These are phyloP conservation scores for Taurulus bubalis DNA, from an alignment of 2,113 vertebrate species.

Conservation along the genomic window DNA sequence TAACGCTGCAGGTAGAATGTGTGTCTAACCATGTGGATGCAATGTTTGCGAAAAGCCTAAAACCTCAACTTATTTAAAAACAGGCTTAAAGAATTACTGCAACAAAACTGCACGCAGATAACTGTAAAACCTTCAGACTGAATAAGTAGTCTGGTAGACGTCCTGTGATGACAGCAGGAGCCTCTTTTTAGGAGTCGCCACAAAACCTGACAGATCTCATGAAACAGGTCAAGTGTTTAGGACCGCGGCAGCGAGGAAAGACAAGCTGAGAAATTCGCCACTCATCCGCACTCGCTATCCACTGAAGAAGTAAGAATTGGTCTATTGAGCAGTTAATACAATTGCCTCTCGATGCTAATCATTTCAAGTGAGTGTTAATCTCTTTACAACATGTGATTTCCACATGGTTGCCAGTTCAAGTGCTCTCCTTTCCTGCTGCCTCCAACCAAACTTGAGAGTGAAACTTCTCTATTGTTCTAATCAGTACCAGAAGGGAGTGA, in stretches of 20 bases:
- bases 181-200: conserved; percentile 48
- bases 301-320: conserved; percentile 60
- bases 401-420: conserved; percentile 64
- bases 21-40: not conserved
- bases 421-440: conserved; percentile 40
- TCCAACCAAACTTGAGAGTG: conserved; percentile 17
- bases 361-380: conserved; percentile 74
- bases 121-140: conserved; percentile 17
- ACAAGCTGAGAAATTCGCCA: conserved; percentile 29
- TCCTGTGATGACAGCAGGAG: conserved; percentile 56
- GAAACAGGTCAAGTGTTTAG: conserved; percentile 65
- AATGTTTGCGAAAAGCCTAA: not conserved
- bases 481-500: conserved; percentile 52
- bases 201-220: conserved; percentile 59
- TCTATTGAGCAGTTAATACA: conserved; percentile 75
- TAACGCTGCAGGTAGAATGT: not conserved
- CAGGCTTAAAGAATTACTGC: not conserved
- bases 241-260: conserved; percentile 30
- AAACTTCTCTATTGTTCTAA: conserved; percentile 57
- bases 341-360: conserved; percentile 67
- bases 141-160: conserved; percentile 38
- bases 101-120: not conserved
- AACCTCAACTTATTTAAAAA: not conserved
- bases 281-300: conserved; percentile 43
- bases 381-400: conserved; percentile 74